Evolutionary conservation across 2,113 vertebrate genomes (phyloP).

Genomic region (Elgaria multicarinata): DNA sequence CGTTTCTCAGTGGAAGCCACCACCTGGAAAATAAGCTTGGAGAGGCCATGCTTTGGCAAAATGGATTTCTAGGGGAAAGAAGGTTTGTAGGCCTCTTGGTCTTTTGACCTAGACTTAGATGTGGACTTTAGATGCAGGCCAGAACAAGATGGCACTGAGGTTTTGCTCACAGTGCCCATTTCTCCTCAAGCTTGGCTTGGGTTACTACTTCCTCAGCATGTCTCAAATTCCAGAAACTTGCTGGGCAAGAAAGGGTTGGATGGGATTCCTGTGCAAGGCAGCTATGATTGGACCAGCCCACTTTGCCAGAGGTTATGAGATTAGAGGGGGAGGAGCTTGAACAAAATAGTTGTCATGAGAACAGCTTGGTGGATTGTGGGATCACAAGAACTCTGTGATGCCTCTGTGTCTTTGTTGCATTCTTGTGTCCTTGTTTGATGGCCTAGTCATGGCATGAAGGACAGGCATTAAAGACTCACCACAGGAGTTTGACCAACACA

Average conservation of each 20-base stretch:
- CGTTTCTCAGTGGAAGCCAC: constrained; percentile 23
- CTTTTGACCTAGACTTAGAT: background rate
- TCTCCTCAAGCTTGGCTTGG: background rate
- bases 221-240: background rate
- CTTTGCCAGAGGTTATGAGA: constrained; percentile 11
- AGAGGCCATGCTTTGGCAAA: constrained; percentile 8
- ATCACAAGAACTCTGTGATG: constrained; percentile 31
- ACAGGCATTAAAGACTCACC: no score
- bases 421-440: background rate
- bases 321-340: background rate
- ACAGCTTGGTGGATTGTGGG: constrained; percentile 18
- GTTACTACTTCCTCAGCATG: background rate
- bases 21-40: constrained; percentile 26
- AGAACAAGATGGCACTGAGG: background rate
- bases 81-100: background rate
- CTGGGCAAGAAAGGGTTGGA: constrained; percentile 13
- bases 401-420: background rate
- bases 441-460: no score
- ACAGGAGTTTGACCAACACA: no score
- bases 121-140: background rate
- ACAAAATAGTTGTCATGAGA: constrained; percentile 11
- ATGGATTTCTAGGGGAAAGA: constrained; percentile 15
- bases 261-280: no score
- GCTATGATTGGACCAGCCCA: background rate
- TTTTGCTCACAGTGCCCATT: background rate